These are phyloP conservation scores for Brevipalpus yothersi DNA, from an alignment of 1,140 invertebrate genomes.

Conservation along the genomic window DNA sequence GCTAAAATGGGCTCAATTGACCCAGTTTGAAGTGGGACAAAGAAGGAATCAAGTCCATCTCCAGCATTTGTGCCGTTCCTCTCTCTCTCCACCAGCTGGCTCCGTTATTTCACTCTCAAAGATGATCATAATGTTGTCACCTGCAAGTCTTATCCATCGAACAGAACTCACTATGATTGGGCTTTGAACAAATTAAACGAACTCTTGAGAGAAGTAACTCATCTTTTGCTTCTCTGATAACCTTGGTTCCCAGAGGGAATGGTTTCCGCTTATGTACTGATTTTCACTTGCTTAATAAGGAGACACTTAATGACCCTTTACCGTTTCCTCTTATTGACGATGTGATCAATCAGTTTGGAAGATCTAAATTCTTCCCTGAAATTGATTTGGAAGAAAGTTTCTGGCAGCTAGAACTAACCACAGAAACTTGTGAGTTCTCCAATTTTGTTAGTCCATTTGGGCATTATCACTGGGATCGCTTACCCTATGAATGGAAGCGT, in stretches of 20 bases:
- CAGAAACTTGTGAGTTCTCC: background rate
- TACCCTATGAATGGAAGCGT: constrained; percentile 1
- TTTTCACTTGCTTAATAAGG: background rate
- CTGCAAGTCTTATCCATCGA: too few species aligned
- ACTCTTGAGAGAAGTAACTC: background rate
- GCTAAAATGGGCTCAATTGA: too few species aligned
- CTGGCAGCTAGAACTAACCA: background rate
- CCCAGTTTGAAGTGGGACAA: too few species aligned
- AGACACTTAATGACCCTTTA: background rate
- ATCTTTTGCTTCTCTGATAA: background rate
- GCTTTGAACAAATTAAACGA: background rate
- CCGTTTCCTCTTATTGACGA: background rate
- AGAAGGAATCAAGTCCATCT: too few species aligned
- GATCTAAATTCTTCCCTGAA: background rate
- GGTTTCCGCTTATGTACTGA: background rate
- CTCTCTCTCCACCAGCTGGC: too few species aligned
- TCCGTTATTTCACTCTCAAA: too few species aligned
- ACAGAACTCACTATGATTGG: background rate
- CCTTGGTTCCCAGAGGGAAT: background rate
- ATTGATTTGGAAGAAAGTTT: constrained; percentile 3
- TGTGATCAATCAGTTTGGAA: background rate
- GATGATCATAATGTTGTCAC: too few species aligned
- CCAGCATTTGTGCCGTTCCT: too few species aligned
- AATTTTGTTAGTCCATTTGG: background rate
- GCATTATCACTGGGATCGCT: background rate